phyloP scores from a whole-genome alignment of 2,888 invertebrate genomes.

The Pyralis farinalis region DNA sequence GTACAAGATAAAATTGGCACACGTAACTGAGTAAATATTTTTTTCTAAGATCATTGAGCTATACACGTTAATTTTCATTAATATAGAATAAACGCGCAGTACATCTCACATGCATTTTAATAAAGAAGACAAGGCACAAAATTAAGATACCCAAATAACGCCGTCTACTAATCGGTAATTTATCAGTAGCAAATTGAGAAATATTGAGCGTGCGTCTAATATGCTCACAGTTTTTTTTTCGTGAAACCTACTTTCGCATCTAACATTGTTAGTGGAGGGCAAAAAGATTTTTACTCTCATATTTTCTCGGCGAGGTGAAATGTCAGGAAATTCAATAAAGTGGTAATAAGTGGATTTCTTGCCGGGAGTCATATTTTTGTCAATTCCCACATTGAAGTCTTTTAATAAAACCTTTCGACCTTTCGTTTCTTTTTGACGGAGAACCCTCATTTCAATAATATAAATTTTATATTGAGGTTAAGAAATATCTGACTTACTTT shows the following conservation, averaged over 20 bases:
- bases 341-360: slow-evolving; percentile 63
- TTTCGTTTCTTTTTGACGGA: slow-evolving; percentile 16
- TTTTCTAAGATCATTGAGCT: too few relatives aligned
- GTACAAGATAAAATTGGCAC: too few relatives aligned
- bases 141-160: not conserved
- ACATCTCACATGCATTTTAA: too few relatives aligned
- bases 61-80: not conserved
- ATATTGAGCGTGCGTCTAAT: slow-evolving; percentile 8
- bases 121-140: too few relatives aligned
- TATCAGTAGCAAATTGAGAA: slow-evolving; percentile 1
- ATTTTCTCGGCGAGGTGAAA: slow-evolving; percentile 47
- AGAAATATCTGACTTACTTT: too few relatives aligned
- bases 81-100: too few relatives aligned
- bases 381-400: slow-evolving; percentile 41
- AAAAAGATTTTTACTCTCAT: slow-evolving; percentile 39
- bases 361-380: slow-evolving; percentile 51
- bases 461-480: not conserved
- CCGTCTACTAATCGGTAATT: not conserved
- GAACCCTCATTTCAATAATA: not conserved
- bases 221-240: slow-evolving; percentile 21
- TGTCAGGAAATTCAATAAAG: slow-evolving; percentile 64
- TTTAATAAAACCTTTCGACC: slow-evolving; percentile 38
- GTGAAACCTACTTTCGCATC: slow-evolving; percentile 31
- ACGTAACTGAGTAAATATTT: too few relatives aligned
- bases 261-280: slow-evolving; percentile 37